phyloP scores from a whole-genome alignment of 2,888 invertebrate genomes.

The Agonopterix arenella region DNA sequence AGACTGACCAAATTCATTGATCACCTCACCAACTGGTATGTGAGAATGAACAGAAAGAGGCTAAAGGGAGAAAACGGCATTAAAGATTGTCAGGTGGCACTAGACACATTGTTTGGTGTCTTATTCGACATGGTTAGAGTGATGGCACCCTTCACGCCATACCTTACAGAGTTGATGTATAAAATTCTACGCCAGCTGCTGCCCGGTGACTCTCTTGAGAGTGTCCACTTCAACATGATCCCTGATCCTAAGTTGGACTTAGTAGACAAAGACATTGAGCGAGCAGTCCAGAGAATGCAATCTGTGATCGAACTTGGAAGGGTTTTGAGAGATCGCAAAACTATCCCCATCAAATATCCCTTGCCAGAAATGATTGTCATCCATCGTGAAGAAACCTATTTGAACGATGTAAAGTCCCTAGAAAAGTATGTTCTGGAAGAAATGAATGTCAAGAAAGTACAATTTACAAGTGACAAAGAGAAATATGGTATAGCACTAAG shows the following conservation, averaged over 20 bases:
- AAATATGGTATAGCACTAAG: conserved; percentile 93
- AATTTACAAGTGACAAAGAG: conserved; percentile 91
- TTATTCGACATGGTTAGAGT: conserved; percentile 92
- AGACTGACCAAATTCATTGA: conserved; percentile 96
- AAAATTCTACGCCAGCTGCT: conserved; percentile 87
- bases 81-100: conserved; percentile 88
- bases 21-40: conserved; percentile 99
- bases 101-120: conserved; percentile 93
- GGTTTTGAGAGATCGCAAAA: conserved; percentile 93
- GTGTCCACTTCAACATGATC: conserved; percentile 95
- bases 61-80: conserved; percentile 93
- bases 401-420: conserved; percentile 87
- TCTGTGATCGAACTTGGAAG: conserved; percentile 95
- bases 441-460: conserved; percentile 91
- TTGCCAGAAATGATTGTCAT: conserved; percentile 97
- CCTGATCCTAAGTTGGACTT: conserved; percentile 83
- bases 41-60: conserved; percentile 95
- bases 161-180: conserved; percentile 96
- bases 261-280: conserved; percentile 91
- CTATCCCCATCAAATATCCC: conserved; percentile 97
- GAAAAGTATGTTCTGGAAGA: conserved; percentile 94
- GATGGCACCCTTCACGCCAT: conserved; percentile 99
- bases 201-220: conserved; percentile 75
- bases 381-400: conserved; percentile 86
- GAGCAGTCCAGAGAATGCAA: conserved; percentile 95